Evolutionary conservation across 2,113 vertebrate genomes (phyloP), one percentile per base, ranked within the genome.

Genomic region (Pelusios castaneus): DNA sequence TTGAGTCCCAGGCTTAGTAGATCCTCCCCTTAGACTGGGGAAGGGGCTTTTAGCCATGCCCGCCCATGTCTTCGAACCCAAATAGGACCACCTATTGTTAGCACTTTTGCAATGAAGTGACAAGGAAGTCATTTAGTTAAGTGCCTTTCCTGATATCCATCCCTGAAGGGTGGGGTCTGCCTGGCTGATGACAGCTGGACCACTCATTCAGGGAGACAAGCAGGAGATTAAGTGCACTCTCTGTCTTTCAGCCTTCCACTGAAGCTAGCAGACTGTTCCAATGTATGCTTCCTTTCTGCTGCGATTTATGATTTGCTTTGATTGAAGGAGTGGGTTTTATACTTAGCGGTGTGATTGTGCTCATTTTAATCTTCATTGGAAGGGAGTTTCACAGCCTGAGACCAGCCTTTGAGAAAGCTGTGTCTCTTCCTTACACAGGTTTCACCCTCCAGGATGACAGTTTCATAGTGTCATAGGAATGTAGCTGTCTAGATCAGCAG

Each of bases 391-490:
- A 29, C 38, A 67, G 22, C 16, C 70, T 58, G 22, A 47, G 34
- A 22, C 49, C 47, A 58, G 2, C 0, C 1, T 10, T 1, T 8
- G 38, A 67, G 81, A 63, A 73, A 75, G 25, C 1, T 89, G 54
- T 2, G 5, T 47, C 27, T 49, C 55, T 77, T 45, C 76, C 43
- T 47, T 41, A 31, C 8, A 6, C 1, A 82, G n/a, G 41, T 55
- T 47, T 63, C 38, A 29, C 12, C n/a, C 63, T 43, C 24, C 70
- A 34, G 52, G 76, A 31, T 19, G 76, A 54, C 49, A 75, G 11
- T 38, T 63, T 11, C 0, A 0, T 13, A 0, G 10, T 38, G 47
- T 34, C 80, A 2, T 3, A 54, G 78, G 84, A 58, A 45, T 21
- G 31, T 5, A 24, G 3, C 43, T 87, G 81, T 51, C 54, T 21